Evolutionary conservation across 1,140 invertebrate species (phyloP), one percentile per base, ranked within the genome.

Genomic region (Chironomus tepperi): DNA sequence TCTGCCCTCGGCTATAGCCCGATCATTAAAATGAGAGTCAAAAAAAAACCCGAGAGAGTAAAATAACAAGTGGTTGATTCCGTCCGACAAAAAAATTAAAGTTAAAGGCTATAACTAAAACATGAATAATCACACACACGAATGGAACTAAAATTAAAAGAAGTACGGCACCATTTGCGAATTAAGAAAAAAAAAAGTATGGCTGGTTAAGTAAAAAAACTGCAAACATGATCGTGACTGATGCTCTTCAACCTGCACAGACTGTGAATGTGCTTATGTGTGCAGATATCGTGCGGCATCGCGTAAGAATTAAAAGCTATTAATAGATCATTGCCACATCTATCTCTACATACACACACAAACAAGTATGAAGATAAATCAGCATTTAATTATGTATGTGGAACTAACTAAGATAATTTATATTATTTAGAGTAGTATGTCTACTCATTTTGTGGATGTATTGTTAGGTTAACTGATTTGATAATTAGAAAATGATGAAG

Each of bases 61-160:
- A 67, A 18, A 57, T 10, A 70, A 70, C 65, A 70, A 70, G 65
- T 70, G 65, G 65, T 70, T 70, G 65, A 57, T 57, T 57, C 2
- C n/a, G 24, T 2, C 24, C n/a, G n/a, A n/a, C 43, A 47, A 47
- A 47, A 43, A 43, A 47, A 47, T 9, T 3, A 47, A 47, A 47
- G 12, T 57, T 57, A 34, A 34, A 34, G 24, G 5, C 15, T 47
- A 47, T 47, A 57, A 15, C 12, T 57, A n/a, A 57, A 18, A 70
- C 65, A 70, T 70, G 65, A 70, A 57, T n/a, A 34, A 70, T 70
- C 65, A 70, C 65, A 70, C 65, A 70, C 65, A 70, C 73, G 43
- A 73, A 47, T 19, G 19, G 6, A 47, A n/a, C n/a, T n/a, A n/a
- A n/a, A n/a, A n/a, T n/a, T n/a, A 42, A 75, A 75, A 75, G 12